These are phyloP conservation scores for Odocoileus virginianus DNA, from an alignment of 2,113 vertebrate genomes.

Conservation along the genomic window DNA sequence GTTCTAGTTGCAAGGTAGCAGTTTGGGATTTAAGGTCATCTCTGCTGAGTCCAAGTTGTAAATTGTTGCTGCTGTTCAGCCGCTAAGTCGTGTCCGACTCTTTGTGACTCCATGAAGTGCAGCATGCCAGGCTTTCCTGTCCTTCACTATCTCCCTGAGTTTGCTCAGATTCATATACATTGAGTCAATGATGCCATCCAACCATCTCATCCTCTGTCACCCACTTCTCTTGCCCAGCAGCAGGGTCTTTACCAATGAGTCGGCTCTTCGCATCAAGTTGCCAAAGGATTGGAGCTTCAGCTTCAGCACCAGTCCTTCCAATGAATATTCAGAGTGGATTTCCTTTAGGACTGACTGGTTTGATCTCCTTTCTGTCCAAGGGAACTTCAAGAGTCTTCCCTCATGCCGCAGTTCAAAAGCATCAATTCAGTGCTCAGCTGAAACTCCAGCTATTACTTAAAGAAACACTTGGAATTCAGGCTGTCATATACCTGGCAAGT, in stretches of 20 bases:
- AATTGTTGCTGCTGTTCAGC: neutral
- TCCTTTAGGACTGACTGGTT: neutral
- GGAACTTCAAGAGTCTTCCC: neutral
- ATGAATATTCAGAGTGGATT: neutral
- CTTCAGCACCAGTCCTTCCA: neutral
- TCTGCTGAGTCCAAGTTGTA: neutral
- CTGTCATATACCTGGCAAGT: neutral
- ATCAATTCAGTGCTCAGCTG: neutral
- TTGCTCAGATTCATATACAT: neutral
- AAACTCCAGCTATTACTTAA: neutral
- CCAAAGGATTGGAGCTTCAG: neutral
- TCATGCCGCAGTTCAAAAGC: accelerated
- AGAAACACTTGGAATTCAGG: neutral
- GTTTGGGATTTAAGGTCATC: neutral
- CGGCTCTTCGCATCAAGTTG: neutral
- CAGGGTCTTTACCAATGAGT: neutral
- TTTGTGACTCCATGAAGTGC: neutral
- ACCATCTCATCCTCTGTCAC: neutral
- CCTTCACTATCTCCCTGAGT: neutral
- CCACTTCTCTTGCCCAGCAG: neutral
- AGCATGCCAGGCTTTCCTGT: neutral
- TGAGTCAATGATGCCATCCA: neutral
- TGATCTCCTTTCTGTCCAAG: neutral
- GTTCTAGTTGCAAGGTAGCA: neutral
- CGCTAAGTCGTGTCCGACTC: accelerated